Evolutionary conservation across 2,888 invertebrate genomes (phyloP), one percentile per base, ranked within the genome.

Genomic region (Lithophane socia): DNA sequence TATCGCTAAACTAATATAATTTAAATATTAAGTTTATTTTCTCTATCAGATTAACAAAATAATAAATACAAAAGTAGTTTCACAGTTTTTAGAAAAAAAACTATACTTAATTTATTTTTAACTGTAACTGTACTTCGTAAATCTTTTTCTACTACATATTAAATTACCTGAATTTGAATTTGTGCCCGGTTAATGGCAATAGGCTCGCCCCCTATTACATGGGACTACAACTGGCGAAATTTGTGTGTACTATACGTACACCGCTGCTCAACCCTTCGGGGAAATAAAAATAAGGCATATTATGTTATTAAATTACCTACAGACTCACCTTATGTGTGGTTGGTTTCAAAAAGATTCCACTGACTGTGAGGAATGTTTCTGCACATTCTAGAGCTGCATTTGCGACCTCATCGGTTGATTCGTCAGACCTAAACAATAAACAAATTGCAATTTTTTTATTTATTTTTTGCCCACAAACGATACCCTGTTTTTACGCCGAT

Each of bases 331-430:
- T 95, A 82, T 95, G 94, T 2, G 92, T 94, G 0, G 92, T 75
- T 0, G 94, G 93, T 79, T 95, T 95, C 69, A 96, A 80, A 79
- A 95, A 96, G 76, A 94, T 90, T 0, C 96, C 96, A 77, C 95
- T 94, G 2, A 94, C 94, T 2, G 89, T 91, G 3, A 96, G 89
- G 82, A 96, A 94, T 2, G 88, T 90, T 82, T 96, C 96, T 0
- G 92, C 92, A 75, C 94, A 96, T 44, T 94, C 92, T 37, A 96
- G 86, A 24, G 96, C 96, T 16, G 96, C 93, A 18, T 93, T 86
- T 0, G 93, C 93, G 2, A 95, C 88, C n/a, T 94, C 94, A 37
- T 95, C 94, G 56, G 90, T 92, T 0, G 86, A 77, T 79, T 94
- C 91, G 54, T 92, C 92, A n/a, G 91, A 87, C 58, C 96, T 96